Base-by-base conservation (phyloP, 2,888 invertebrate species). In the Parthenolecanium corni region DNA sequence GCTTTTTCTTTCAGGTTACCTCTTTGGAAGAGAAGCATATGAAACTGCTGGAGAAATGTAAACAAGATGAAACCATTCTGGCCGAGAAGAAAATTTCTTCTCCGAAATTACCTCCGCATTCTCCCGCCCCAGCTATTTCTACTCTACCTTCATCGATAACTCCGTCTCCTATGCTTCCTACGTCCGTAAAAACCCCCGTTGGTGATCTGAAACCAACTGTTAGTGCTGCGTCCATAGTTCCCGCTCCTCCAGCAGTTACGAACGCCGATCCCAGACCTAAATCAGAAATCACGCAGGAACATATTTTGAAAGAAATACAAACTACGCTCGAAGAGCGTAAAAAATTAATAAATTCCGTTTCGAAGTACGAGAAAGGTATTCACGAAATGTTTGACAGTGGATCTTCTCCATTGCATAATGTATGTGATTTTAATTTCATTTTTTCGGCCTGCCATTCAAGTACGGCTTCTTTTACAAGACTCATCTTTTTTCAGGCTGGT, bases 221-320 rank as follows among this genome's bases (percentile, higher is more conserved):
- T 36, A 20, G 21, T 18, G 25, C 36, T 3, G 46, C 24, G 44
- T 36, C 57, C 1, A 47, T 47, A 16, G 36, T 40, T 21, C 25
- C 61, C 9, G 49, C 51, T 36, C 49, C 61, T 18, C 16, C 61
- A 9, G 61, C 38, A 3, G 49, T 61, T 23, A 36, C 12, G 4
- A 25, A 18, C 14, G n/a, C 47, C n/a, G 18, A 23, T 9, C 21
- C 20, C 18, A 47, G 47, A n/a, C 20, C 3, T 9, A 38, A 14
- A 6, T 25, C 40, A 18, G 40, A 16, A 14, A 12, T 85, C 38
- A 85, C 87, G 0, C 86, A 88, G 71, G 89, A 91, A 71, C 82
- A 85, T 71, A 84, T 93, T 68, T 74, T 92, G 64, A 85, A 85
- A 71, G 92, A 93, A 76, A 90, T 93, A 69, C 86, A 86, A 5